Evolutionary conservation across 1,140 invertebrate species (phyloP).

Genomic region (Drosophila malerkotliana): DNA sequence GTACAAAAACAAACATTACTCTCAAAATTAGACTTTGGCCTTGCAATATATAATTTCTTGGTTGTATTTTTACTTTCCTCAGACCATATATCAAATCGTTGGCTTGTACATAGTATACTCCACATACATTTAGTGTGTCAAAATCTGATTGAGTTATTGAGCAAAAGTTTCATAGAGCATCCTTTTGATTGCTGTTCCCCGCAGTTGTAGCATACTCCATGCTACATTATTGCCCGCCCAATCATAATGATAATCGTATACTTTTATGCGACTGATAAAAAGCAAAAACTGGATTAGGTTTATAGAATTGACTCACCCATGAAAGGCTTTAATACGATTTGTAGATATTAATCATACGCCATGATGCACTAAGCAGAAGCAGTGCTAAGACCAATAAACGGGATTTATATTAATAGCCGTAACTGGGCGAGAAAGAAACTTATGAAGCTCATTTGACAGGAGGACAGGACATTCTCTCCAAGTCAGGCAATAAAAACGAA

Average conservation of each 20-base stretch:
- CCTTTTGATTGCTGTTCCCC: constrained; percentile 28
- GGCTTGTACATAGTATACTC: neutral
- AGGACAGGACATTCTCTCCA: neutral
- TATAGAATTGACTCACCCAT: neutral
- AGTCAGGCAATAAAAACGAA: constrained; percentile 58
- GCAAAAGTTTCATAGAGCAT: constrained; percentile 53
- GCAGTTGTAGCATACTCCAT: constrained; percentile 33
- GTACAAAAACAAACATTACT: neutral
- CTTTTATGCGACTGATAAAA: constrained; percentile 57
- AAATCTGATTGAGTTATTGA: constrained; percentile 79
- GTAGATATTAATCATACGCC: constrained; percentile 76
- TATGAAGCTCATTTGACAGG: constrained; percentile 64
- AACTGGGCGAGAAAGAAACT: constrained; percentile 9
- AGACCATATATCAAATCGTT: constrained; percentile 53
- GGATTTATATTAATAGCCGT: constrained; percentile 59
- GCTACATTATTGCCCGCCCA: constrained; percentile 20
- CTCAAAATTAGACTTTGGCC: neutral
- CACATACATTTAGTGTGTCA: constrained; percentile 35
- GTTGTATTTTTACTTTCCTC: constrained; percentile 45
- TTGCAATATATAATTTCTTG: constrained; percentile 17
- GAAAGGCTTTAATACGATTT: constrained; percentile 73
- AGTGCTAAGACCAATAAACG: constrained; percentile 33
- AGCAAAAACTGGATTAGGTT: constrained; percentile 30
- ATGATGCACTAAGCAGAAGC: constrained; percentile 49
- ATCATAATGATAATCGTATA: constrained; percentile 73